Evolutionary conservation across 2,888 invertebrate species (phyloP).

Genomic region (Ceraclea dissimilis): DNA sequence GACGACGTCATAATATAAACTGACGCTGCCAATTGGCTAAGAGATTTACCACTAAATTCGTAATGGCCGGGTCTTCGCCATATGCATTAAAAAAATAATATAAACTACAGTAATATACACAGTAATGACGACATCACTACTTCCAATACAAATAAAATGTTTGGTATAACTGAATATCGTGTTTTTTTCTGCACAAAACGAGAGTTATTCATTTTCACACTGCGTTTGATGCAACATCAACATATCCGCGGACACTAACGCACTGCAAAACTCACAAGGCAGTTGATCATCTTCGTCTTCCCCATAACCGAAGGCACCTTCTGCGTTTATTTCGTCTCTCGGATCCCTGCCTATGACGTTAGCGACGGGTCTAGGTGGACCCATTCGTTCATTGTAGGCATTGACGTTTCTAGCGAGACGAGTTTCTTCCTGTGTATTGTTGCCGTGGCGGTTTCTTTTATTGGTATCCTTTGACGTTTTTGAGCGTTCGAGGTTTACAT

Average conservation of each 20-base stretch:
- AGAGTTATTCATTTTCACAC: constrained; percentile 27
- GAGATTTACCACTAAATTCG: too few relatives aligned
- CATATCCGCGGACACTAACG: constrained; percentile 42
- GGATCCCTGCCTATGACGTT: background rate
- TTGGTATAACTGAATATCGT: too few relatives aligned
- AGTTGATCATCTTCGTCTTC: constrained; percentile 36
- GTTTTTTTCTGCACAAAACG: too few relatives aligned
- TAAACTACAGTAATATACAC: too few relatives aligned
- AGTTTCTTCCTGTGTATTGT: background rate
- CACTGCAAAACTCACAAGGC: constrained; percentile 55
- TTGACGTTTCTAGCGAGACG: background rate
- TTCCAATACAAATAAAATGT: too few relatives aligned
- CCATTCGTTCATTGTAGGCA: background rate
- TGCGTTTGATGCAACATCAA: constrained; percentile 49
- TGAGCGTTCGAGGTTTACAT: background rate
- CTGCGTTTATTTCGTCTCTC: constrained; percentile 5
- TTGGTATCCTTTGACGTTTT: constrained; percentile 1
- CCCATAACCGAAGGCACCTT: constrained; percentile 15
- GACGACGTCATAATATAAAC: too few relatives aligned
- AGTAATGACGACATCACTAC: too few relatives aligned
- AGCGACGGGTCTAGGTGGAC: background rate
- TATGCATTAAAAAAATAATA: too few relatives aligned
- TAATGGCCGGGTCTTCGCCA: too few relatives aligned
- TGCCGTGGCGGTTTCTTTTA: background rate
- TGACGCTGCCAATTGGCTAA: too few relatives aligned